These are phyloP conservation scores for Macropus fuliginosus DNA, from an alignment of 2,797 vertebrate genomes.

Conservation along the genomic window DNA sequence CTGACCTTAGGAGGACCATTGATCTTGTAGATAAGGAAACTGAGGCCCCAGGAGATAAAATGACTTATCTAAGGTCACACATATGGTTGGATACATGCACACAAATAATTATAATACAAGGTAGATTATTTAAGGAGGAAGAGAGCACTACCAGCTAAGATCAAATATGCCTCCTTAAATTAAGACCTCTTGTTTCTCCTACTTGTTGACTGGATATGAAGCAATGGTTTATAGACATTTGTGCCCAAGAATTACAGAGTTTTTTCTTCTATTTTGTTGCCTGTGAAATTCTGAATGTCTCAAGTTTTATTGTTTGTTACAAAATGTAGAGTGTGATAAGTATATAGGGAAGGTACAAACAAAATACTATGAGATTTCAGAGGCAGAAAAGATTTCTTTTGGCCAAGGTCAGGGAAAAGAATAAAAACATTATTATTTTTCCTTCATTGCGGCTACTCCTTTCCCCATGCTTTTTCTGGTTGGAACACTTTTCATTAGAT, in stretches of 20 bases:
- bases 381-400: background rate
- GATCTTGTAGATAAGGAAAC: background rate
- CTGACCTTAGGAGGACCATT: background rate
- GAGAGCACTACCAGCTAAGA: background rate
- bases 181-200: background rate
- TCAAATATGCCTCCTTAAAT: background rate
- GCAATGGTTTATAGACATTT: background rate
- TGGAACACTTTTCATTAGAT: background rate
- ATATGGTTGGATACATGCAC: background rate
- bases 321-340: background rate
- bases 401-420: background rate
- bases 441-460: background rate
- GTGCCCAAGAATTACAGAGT: background rate
- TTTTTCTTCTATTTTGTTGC: background rate
- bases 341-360: background rate
- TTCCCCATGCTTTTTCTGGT: background rate
- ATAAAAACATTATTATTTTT: background rate
- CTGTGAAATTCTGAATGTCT: background rate
- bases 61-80: background rate
- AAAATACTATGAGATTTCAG: background rate
- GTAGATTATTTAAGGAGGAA: background rate
- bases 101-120: background rate
- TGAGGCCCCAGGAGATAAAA: background rate
- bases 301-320: background rate
- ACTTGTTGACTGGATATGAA: background rate